A percentile compares a stretch with the other conserved stretches of the same genome.
phyloP scores from a whole-genome alignment of 1,140 invertebrate species.

The Cepaea nemoralis region DNA sequence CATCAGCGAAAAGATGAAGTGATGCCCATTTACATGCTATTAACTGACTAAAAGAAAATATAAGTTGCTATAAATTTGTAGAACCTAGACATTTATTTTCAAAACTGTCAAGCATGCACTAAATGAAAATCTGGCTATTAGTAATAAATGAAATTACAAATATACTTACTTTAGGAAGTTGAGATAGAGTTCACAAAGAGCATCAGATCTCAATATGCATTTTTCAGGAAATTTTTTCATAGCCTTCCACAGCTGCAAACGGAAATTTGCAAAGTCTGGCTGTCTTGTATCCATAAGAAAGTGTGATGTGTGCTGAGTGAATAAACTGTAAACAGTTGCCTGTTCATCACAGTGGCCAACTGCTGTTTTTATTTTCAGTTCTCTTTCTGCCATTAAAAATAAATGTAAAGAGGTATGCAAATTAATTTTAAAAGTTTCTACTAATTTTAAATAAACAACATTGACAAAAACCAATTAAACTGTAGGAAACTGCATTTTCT shows the following conservation, averaged over 20 bases:
- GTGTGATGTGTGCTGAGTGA: background rate
- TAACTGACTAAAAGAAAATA: no score
- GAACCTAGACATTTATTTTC: no score
- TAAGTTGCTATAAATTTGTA: no score
- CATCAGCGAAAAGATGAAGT: no score
- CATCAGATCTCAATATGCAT: conserved; percentile 83
- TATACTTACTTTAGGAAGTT: conserved; percentile 74
- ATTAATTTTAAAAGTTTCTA: no score
- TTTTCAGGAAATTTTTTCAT: conserved; percentile 82
- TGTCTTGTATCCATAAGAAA: background rate
- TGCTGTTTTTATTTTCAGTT: conserved; percentile 2
- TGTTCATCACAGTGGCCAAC: background rate
- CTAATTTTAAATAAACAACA: no score
- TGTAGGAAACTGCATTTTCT: no score
- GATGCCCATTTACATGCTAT: no score
- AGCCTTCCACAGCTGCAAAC: conserved; percentile 84
- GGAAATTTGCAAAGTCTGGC: conserved; percentile 71
- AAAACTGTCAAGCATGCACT: no score
- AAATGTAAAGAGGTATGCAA: background rate
- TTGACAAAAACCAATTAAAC: no score
- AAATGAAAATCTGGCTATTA: no score
- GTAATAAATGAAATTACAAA: conserved; percentile 6
- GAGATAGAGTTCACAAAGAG: conserved; percentile 83
- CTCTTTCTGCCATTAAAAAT: background rate
- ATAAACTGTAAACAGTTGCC: background rate